Evolutionary conservation across 2,113 vertebrate species (phyloP), one percentile per base, ranked within the genome.

Genomic region (Hucho hucho): DNA sequence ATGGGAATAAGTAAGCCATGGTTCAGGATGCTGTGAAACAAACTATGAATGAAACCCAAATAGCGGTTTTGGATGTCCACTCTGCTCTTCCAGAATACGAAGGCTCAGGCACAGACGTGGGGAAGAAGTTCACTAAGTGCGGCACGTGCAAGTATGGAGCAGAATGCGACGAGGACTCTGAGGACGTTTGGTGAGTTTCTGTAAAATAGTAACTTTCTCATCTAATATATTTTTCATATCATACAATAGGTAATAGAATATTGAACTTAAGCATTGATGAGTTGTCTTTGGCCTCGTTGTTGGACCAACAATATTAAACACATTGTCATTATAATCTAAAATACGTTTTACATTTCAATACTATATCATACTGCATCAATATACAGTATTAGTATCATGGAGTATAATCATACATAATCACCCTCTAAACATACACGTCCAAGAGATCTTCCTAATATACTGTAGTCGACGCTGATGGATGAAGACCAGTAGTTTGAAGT

Each of bases 91-190:
- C 91, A 97, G 97, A 98, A 29, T 95, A 96, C 7, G 97, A 98
- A 79, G 96, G 94, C 65, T 98, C 97, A 63, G 95, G 92, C 28
- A 88, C 94, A 9, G 96, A 97, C 82, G 89, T 91, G 6, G 94
- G 95, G 83, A 96, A 94, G 87, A 97, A 97, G 87, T 96, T 95
- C 84, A 95, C 94, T 74, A 98, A 96, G 85, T 98, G 96, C 82
- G 95, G 95, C 82, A 95, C 94, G 20, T 98, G 96, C 93, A 97
- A 97, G 87, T 98, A 97, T 0, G 96, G 96, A 79, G 96, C 97
- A 0, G 97, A 98, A 81, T 98, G 97, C 82, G 96, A 98, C 46
- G 96, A 97, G 83, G 97, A 98, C 90, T 95, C 96, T 2, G 97
- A 98, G 90, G 97, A 98, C 72, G 93, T 97, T 75, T 97, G 96